Percentiles rank a stretch among this genome's conserved stretches.
These are phyloP conservation scores for Ichneumoninae sp. DNA, from an alignment of 2,888 invertebrate species.

Conservation along the genomic window DNA sequence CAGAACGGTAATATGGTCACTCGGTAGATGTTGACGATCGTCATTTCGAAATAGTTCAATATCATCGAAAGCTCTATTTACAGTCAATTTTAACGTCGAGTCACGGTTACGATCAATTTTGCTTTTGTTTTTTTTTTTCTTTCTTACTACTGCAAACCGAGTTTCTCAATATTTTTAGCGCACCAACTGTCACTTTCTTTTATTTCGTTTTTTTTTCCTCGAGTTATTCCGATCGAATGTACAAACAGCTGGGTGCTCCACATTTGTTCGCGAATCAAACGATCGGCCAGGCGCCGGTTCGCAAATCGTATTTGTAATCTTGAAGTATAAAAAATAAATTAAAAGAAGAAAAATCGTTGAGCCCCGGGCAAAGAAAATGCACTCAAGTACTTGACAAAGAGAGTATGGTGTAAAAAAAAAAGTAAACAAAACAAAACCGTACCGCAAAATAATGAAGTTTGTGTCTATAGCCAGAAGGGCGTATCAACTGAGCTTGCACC, in stretches of 20 bases:
- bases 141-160: not conserved
- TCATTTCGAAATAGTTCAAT: constrained; percentile 32
- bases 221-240: constrained; percentile 30
- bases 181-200: constrained; percentile 26
- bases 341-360: constrained; percentile 24
- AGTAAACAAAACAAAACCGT: constrained; percentile 3
- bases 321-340: constrained; percentile 12
- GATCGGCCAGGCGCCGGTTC: constrained; percentile 5
- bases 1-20: constrained; percentile 40
- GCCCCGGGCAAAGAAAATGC: constrained; percentile 16
- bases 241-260: constrained; percentile 31
- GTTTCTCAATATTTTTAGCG: constrained; percentile 13
- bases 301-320: not conserved
- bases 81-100: constrained; percentile 21
- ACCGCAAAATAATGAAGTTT: not conserved
- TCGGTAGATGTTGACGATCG: constrained; percentile 40
- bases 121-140: constrained; percentile 1
- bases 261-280: constrained; percentile 15
- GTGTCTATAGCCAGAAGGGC: not conserved
- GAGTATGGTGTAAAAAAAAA: constrained; percentile 1
- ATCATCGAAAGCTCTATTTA: constrained; percentile 49
- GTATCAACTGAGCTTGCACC: too few species aligned
- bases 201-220: not conserved
- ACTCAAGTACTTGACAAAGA: constrained; percentile 25
- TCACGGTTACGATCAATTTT: not conserved